A percentile compares a stretch with the other conserved stretches of the same genome.
phyloP scores from a whole-genome alignment of 2,888 invertebrate genomes.

The Eupithecia insigniata region DNA sequence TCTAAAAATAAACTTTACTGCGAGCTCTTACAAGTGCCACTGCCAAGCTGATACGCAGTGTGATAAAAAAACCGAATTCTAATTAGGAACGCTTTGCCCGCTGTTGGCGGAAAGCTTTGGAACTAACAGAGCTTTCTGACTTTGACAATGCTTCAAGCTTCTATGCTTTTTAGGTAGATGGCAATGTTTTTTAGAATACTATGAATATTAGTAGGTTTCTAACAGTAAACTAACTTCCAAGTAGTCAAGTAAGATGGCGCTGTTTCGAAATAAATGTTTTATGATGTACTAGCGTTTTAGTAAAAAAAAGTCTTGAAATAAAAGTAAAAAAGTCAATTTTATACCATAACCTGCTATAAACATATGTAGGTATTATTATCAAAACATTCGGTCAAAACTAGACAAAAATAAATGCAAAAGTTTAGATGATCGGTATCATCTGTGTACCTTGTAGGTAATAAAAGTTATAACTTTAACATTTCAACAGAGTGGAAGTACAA shows the following conservation, averaged over 20 bases:
- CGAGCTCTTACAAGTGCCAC: conserved; percentile 34
- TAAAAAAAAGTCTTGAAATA: no score
- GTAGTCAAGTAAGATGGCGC: conserved; percentile 42
- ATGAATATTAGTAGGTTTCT: not conserved
- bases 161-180: conserved; percentile 11
- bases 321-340: no score
- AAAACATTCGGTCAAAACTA: no score
- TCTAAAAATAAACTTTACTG: conserved; percentile 37
- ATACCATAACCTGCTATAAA: no score
- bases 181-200: conserved; percentile 10
- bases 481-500: no score
- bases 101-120: conserved; percentile 34
- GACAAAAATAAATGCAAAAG: no score
- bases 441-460: no score
- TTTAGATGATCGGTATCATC: no score
- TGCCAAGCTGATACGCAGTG: conserved; percentile 26
- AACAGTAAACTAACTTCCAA: conserved; percentile 21
- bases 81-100: conserved; percentile 19
- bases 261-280: conserved; percentile 2
- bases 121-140: conserved; percentile 25
- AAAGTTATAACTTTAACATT: no score
- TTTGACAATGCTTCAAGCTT: conserved; percentile 6
- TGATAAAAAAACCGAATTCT: conserved; percentile 27
- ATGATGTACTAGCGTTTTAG: no score
- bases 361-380: no score